Base-by-base conservation (phyloP, 2,888 invertebrate genomes). In the Lasioglossum calceatum region DNA sequence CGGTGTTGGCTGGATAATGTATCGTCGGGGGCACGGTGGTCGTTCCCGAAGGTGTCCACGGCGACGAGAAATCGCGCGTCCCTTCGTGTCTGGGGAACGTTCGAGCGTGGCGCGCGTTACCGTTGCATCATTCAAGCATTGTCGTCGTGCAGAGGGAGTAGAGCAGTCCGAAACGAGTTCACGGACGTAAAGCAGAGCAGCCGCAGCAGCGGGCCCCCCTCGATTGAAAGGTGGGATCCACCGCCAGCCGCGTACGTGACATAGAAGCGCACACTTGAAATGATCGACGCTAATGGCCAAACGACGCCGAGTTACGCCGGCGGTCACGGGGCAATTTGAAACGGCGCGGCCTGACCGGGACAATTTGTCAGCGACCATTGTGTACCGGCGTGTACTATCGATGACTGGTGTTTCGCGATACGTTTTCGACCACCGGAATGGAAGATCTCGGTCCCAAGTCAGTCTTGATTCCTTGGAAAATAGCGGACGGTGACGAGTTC, bases 261-360 rank as follows among this genome's bases (percentile, higher is more conserved):
- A 86, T 70, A 86, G 86, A 86, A 84, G 88, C 74, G 77, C 82
- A 87, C 81, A 87, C 81, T 72, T 75, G 81, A 80, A 88, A 81
- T 81, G 89, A 89, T 89, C 79, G 86, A 89, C 89, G 86, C 78
- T 89, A 89, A 89, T 84, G 89, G 89, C 79, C 64, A 82, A 89
- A 89, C 87, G 84, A 89, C 86, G 87, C 71, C 61, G 77, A 80
- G 87, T 72, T 83, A 88, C 79, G 82, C 82, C 42, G 47, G 71
- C 84, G 81, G 85, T 84, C 87, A 84, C 84, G 81, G 79, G 85
- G 84, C 82, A 84, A 89, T 89, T 83, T 77, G 50, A 70, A 82
- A 79, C 83, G 36, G 44, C 71, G 81, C 19, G 36, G 8, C 81
- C 73, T 77, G 81, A 42, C n/a, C 44, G 70, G 76, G 54, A 61